phyloP scores from a whole-genome alignment of 2,888 invertebrate genomes.

The Chymomyza fuscimana region DNA sequence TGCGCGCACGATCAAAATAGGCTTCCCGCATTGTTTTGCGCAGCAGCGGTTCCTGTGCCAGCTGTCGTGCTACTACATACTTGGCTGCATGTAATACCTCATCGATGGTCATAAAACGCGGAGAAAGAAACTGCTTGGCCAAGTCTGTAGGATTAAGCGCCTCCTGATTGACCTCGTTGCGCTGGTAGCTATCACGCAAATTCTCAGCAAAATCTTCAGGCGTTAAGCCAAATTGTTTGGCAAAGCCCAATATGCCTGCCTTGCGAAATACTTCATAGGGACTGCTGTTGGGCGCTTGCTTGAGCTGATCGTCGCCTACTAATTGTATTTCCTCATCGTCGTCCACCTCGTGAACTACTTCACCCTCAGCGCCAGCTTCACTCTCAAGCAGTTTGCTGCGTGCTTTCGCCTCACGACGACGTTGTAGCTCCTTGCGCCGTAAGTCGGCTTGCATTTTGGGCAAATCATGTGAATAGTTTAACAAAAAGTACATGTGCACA shows the following conservation, averaged over 20 bases:
- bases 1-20: conserved; percentile 92
- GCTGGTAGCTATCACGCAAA: conserved; percentile 95
- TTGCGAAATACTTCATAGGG: conserved; percentile 93
- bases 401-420: conserved; percentile 66
- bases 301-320: conserved; percentile 84
- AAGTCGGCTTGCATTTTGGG: conserved; percentile 90
- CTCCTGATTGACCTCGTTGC: conserved; percentile 96
- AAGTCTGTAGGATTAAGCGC: conserved; percentile 90
- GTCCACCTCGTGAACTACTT: conserved; percentile 82
- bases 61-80: conserved; percentile 96
- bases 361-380: background rate
- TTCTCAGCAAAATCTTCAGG: conserved; percentile 98
- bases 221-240: conserved; percentile 93
- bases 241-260: conserved; percentile 91
- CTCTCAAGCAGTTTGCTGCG: conserved; percentile 28
- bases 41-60: conserved; percentile 94
- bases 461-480: conserved; percentile 93
- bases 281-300: conserved; percentile 92
- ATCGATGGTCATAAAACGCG: conserved; percentile 85
- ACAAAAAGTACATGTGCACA: conserved; percentile 93
- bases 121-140: conserved; percentile 88
- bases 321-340: conserved; percentile 85
- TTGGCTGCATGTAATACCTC: conserved; percentile 94
- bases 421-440: conserved; percentile 82
- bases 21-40: conserved; percentile 91